Conservation (phyloP, 1,140 invertebrate species). For the Apocrypta bakeri region DNA sequence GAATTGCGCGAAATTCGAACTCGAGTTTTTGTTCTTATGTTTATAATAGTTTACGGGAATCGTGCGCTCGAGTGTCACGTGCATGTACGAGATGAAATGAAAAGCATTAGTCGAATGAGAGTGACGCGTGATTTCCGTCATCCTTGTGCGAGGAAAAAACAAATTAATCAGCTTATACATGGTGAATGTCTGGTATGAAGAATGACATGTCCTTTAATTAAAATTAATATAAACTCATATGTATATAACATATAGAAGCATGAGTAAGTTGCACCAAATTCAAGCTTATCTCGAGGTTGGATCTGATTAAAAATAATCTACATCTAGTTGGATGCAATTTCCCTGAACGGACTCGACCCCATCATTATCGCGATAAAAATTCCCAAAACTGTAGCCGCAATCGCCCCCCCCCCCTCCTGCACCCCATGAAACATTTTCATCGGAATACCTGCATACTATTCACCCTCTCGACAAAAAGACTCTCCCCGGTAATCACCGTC, state of each 20-base stretch:
- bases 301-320: neutral
- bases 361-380: neutral
- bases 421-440: slow-evolving; percentile 17
- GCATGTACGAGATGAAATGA: neutral
- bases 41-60: too few species aligned
- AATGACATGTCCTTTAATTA: neutral
- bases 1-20: neutral
- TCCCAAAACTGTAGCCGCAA: neutral
- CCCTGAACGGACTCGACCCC: too few species aligned
- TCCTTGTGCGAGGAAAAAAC: neutral
- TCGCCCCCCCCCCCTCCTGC: neutral
- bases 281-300: too few species aligned
- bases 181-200: neutral
- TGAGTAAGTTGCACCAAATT: too few species aligned
- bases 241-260: too few species aligned
- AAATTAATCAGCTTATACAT: neutral
- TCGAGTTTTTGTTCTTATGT: too few species aligned
- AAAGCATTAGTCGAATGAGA: neutral
- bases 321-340: neutral
- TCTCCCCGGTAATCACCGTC: slow-evolving; percentile 34
- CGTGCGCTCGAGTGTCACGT: too few species aligned
- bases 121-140: too few species aligned
- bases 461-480: neutral
- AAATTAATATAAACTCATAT: too few species aligned
- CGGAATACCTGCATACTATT: neutral